These are phyloP conservation scores for human DNA, from an alignment of 2,113 vertebrate species.

Conservation along the genomic window GRCh38 chrX:25488501-25489000, in stretches of 20 bases:
- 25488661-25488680: background rate
- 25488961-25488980: background rate
- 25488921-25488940: background rate
- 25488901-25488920: background rate
- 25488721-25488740: background rate
- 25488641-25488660: background rate
- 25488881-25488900: background rate
- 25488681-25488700: background rate
- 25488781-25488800: background rate
- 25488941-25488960: background rate
- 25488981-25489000: background rate
- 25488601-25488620: background rate
- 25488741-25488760: background rate
- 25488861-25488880: background rate
- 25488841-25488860: background rate
- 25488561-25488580: background rate
- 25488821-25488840: background rate
- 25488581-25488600: background rate
- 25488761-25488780: constrained; percentile 2
- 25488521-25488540: background rate
- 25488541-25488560: background rate
- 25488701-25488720: background rate
- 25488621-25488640: background rate
- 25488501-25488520: background rate
- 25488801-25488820: background rate